A percentile compares a stretch with the other conserved stretches of the same genome.
Conservation (phyloP, 2,113 vertebrate genomes). For the Castor canadensis region DNA sequence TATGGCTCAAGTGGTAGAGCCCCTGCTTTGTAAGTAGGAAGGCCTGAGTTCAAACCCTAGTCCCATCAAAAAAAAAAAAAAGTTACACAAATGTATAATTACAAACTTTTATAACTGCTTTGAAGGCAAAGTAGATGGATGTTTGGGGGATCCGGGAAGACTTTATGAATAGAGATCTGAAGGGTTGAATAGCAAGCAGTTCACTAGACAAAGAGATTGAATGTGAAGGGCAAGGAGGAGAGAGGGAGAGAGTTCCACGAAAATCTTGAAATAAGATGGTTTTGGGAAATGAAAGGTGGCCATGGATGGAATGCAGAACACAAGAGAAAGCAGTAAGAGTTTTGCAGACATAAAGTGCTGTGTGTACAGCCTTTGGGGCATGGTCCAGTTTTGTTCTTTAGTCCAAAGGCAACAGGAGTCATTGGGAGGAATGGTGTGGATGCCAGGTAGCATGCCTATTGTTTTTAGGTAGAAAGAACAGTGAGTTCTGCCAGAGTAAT, state of each 20-base stretch:
- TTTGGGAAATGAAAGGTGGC: background rate
- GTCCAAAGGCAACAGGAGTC: background rate
- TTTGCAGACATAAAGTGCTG: background rate
- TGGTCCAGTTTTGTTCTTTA: background rate
- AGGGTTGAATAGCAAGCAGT: background rate
- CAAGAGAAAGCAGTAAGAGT: background rate
- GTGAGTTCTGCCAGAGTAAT: background rate
- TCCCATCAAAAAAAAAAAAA: background rate
- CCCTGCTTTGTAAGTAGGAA: too few relatives aligned
- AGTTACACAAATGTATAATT: too few relatives aligned
- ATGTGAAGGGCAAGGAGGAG: background rate
- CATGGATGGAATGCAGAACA: background rate
- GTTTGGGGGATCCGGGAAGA: background rate
- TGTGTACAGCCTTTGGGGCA: background rate
- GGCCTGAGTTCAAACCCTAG: too few relatives aligned
- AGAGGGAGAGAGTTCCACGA: background rate
- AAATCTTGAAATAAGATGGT: background rate
- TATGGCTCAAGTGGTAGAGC: too few relatives aligned
- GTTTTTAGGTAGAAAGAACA: background rate
- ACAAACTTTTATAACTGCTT: background rate
- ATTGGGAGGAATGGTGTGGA: background rate
- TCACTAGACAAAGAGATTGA: background rate
- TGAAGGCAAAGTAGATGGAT: background rate
- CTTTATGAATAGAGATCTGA: background rate
- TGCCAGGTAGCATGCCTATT: background rate